Evolutionary conservation across 2,888 invertebrate genomes (phyloP).

Genomic region (Halocaridina rubra): DNA sequence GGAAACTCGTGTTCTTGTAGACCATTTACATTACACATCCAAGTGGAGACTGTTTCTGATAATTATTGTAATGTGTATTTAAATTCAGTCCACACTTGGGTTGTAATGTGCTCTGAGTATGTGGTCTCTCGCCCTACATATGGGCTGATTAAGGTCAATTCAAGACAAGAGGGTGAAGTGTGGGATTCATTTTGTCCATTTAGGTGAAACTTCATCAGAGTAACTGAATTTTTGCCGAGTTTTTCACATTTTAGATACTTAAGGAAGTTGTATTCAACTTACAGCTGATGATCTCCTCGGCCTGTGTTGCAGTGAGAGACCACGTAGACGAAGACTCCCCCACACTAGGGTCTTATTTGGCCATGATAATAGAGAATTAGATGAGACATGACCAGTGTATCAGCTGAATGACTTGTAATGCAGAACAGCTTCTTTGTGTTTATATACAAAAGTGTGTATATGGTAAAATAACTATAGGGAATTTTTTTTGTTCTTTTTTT

Average conservation of each 20-base stretch:
- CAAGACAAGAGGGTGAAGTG: not conserved
- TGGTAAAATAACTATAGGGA: not conserved
- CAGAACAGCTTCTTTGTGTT: not conserved
- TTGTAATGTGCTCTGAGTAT: conserved; percentile 37
- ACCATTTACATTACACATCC: conserved; percentile 34
- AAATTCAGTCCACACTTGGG: conserved; percentile 39
- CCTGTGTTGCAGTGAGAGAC: conserved; percentile 49
- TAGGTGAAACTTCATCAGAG: not conserved
- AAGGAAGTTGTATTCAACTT: too few species aligned
- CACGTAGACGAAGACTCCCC: conserved; percentile 38
- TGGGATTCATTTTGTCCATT: not conserved
- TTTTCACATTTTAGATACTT: conserved; percentile 41
- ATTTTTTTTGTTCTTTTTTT: not conserved
- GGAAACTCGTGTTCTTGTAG: conserved; percentile 54
- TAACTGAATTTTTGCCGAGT: conserved; percentile 21
- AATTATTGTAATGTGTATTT: not conserved
- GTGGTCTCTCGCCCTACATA: conserved; percentile 51
- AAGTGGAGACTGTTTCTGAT: conserved; percentile 22
- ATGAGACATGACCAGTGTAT: conserved; percentile 31
- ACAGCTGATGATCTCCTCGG: too few species aligned
- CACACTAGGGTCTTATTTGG: conserved; percentile 9
- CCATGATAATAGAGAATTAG: conserved; percentile 24
- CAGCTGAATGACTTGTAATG: conserved; percentile 27
- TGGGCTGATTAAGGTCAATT: conserved; percentile 26
- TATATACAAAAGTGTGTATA: not conserved